Evolutionary conservation across 2,797 vertebrate genomes (phyloP).

Genomic region (Chelon labrosus): DNA sequence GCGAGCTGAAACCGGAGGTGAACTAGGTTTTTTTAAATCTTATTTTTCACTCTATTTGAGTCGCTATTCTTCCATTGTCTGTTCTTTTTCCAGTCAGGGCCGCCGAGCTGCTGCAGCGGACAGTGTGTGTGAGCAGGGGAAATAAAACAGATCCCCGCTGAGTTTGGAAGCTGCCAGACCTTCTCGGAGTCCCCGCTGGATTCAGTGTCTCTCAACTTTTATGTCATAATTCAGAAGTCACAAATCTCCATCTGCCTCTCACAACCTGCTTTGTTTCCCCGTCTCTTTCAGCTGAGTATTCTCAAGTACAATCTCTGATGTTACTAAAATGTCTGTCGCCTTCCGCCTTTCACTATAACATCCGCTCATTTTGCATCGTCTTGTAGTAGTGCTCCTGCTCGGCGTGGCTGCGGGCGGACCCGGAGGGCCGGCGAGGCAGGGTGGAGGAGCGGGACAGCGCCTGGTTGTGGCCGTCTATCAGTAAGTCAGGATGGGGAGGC

Average conservation of each 20-base stretch:
- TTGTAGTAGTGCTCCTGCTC: conserved; percentile 94
- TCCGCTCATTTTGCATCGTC: conserved; percentile 88
- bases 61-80: conserved; percentile 37
- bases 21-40: conserved; percentile 31
- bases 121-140: conserved; percentile 33
- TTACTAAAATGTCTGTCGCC: conserved; percentile 14
- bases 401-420: conserved; percentile 73
- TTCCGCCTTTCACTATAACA: conserved; percentile 69
- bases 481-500: conserved; percentile 81
- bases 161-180: conserved; percentile 54
- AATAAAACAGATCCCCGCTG: conserved; percentile 40
- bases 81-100: conserved; percentile 39
- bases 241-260: conserved; percentile 36
- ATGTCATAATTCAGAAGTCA: conserved; percentile 51
- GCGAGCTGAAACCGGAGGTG: conserved; percentile 24
- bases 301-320: conserved; percentile 37
- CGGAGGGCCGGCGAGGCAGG: conserved; percentile 85
- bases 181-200: conserved; percentile 25
- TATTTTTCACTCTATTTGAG: conserved; percentile 15
- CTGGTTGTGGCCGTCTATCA: conserved; percentile 81
- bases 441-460: conserved; percentile 88
- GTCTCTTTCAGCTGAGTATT: conserved; percentile 28
- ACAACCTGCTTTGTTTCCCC: conserved; percentile 20
- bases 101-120: conserved; percentile 40
- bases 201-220: conserved; percentile 33